Base-by-base conservation (phyloP, 2,888 invertebrate genomes). In the Trachelus iudaicus region DNA sequence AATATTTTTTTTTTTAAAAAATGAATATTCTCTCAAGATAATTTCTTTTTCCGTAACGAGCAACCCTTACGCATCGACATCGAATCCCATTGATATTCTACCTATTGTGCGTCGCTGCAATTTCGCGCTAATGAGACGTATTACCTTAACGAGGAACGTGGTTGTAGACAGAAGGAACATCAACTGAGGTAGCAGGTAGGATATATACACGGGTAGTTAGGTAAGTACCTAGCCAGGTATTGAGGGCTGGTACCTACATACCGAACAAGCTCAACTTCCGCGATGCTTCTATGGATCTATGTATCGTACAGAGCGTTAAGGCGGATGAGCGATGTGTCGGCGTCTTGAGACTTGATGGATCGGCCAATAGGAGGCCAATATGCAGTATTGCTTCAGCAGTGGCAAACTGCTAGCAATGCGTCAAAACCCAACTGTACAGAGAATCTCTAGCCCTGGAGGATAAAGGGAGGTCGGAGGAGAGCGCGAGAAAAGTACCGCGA, bases 271-370 rank as follows among this genome's bases (percentile, higher is more conserved):
- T 56, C 23, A 56, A 56, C 23, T 23, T 56, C 56, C 56, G 9
- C 9, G 9, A 23, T 56, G 56, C 23, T 56, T 23, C 56, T 23
- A 56, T 9, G 56, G 23, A 15, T 23, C 56, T 2, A 23, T 6
- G 56, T 56, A 56, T 56, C 9, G 71, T 12, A 34, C 85, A 84
- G 87, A 83, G 87, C 86, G 86, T 87, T 87, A 89, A 88, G 84
- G 84, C 82, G 87, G 85, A 89, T 89, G 87, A 89, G 88, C 86
- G 85, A 88, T 87, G 88, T 83, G 83, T 82, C 81, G 85, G 82
- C 87, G 88, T 88, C 88, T 88, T 85, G 88, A 81, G 80, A 81
- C 81, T 81, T 89, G 89, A 90, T 88, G 85, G 89, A 90, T 90
- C 84, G 88, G 83, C 86, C 87, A 86, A 89, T 89, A 87, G 83